Evolutionary conservation across 1,140 invertebrate genomes (phyloP).

Genomic region (Pogonomyrmex barbatus): DNA sequence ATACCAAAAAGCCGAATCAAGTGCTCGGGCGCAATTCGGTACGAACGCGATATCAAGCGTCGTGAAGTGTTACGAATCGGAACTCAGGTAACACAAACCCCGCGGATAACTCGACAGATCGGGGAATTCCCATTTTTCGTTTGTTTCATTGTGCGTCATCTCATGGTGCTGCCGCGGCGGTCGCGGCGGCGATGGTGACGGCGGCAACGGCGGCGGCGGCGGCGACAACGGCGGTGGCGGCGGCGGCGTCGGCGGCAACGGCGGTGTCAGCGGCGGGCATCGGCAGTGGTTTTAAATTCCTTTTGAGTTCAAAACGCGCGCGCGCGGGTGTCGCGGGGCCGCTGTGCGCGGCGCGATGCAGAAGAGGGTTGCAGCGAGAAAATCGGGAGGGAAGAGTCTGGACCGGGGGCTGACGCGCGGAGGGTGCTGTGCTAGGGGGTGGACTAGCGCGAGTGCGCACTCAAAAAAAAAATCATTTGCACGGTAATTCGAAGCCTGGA

Average conservation of each 20-base stretch:
- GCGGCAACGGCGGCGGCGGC: slow-evolving; percentile 50
- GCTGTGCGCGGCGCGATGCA: slow-evolving; percentile 70
- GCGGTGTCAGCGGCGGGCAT: slow-evolving; percentile 59
- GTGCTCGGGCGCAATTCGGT: background rate
- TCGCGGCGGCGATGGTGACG: slow-evolving; percentile 15
- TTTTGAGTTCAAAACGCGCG: slow-evolving; percentile 81
- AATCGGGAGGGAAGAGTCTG: slow-evolving; percentile 53
- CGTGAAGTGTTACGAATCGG: slow-evolving; percentile 55
- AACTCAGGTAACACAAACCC: slow-evolving; percentile 68
- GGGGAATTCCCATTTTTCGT: slow-evolving; percentile 65
- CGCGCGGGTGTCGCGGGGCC: slow-evolving; percentile 67
- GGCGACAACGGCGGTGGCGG: slow-evolving; percentile 75
- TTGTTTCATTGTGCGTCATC: slow-evolving; percentile 62
- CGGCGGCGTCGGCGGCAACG: background rate
- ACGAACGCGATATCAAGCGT: slow-evolving; percentile 39
- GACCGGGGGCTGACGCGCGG: slow-evolving; percentile 40
- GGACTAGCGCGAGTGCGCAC: slow-evolving; percentile 69
- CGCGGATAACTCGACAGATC: slow-evolving; percentile 57
- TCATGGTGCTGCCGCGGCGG: slow-evolving; percentile 53
- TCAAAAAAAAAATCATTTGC: slow-evolving; percentile 86
- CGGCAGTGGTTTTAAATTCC: slow-evolving; percentile 85
- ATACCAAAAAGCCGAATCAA: background rate
- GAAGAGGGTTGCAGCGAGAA: slow-evolving; percentile 65
- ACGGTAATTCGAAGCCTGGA: slow-evolving; percentile 87
- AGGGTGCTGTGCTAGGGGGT: slow-evolving; percentile 44